Evolutionary conservation across 1,140 invertebrate genomes (phyloP).

Genomic region (Dolichoris vasculosae): DNA sequence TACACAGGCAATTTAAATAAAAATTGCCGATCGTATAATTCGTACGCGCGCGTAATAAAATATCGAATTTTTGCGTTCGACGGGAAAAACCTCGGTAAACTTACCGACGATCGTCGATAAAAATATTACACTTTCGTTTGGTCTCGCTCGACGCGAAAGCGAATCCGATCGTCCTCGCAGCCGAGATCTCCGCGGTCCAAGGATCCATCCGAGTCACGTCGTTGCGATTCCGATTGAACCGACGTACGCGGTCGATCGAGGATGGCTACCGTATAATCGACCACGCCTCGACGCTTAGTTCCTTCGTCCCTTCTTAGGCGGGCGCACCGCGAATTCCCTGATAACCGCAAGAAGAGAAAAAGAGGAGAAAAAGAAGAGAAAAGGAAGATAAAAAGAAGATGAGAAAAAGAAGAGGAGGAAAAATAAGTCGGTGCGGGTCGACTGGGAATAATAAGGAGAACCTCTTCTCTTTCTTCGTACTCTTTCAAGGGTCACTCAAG

Average conservation of each 20-base stretch:
- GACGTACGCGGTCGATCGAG: slow-evolving; percentile 55
- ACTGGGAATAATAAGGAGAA: slow-evolving; percentile 30
- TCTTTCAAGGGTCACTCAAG: slow-evolving; percentile 60
- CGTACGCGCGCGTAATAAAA: too few relatives aligned
- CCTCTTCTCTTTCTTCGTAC: slow-evolving; percentile 26
- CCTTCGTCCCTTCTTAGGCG: slow-evolving; percentile 35
- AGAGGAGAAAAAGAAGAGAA: not conserved
- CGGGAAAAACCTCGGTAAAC: too few relatives aligned
- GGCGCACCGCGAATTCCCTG: slow-evolving; percentile 56
- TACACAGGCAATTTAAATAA: too few relatives aligned
- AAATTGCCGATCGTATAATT: too few relatives aligned
- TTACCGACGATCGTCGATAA: too few relatives aligned
- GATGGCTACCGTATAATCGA: slow-evolving; percentile 64
- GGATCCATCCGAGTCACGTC: slow-evolving; percentile 38
- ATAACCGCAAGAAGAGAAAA: slow-evolving; percentile 53
- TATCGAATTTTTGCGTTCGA: too few relatives aligned
- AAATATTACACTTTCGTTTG: too few relatives aligned
- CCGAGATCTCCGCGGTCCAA: not conserved
- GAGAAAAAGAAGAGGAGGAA: not conserved
- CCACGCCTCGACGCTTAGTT: slow-evolving; percentile 70
- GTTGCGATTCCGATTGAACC: slow-evolving; percentile 63
- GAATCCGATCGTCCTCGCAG: too few relatives aligned
- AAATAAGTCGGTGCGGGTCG: not conserved
- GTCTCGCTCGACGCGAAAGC: too few relatives aligned
- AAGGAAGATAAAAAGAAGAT: slow-evolving; percentile 32